Evolutionary conservation across 2,113 vertebrate species (phyloP), one percentile per base, ranked within the genome.

Genomic region (Ovibos moschatus): DNA sequence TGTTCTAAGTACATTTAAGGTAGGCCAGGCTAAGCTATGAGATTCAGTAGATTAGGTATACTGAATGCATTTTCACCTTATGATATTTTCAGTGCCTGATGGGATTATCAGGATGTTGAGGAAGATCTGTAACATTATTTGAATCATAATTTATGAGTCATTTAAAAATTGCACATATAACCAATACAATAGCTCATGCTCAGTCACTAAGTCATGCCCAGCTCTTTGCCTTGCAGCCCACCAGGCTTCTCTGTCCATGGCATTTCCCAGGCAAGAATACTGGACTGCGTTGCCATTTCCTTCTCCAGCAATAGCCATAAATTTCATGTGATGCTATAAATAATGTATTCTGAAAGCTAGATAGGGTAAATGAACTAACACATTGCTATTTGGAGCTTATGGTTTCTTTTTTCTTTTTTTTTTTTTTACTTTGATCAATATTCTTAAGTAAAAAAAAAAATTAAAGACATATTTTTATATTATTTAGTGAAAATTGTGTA

Each of bases 321-420:
- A 95, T 92, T 94, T 92, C 17, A 53, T 55, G 43, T 51, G 57
- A 92, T 64, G 30, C 67, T 96, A 50, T 95, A 55, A 92, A 81
- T 82, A 58, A 45, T 91, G 0, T 55, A 87, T 79, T 67, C 45
- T 5, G 33, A 92, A 94, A 93, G 33, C 30, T 71, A 86, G 47
- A 45, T 64, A 76, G 25, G 33, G 36, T 55, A 87, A 36, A 47
- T 58, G 40, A 21, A 57, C n/a, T 83, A 86, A 83, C 47, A 84
- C 27, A 74, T 40, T 43, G 45, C 47, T 87, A 10, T 94, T 85
- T 90, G 62, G n/a, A 76, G n/a, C 40, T 79, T 25, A 4, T 89
- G 30, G 74, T 2, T 27, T 43, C 13, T 25, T 45, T 45, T 43
- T 10, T 30, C 9, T 27, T 91, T 55, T 45, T 12, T 47, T 2